Conservation (phyloP, 2,888 invertebrate genomes). For the Bellardia bayeri region DNA sequence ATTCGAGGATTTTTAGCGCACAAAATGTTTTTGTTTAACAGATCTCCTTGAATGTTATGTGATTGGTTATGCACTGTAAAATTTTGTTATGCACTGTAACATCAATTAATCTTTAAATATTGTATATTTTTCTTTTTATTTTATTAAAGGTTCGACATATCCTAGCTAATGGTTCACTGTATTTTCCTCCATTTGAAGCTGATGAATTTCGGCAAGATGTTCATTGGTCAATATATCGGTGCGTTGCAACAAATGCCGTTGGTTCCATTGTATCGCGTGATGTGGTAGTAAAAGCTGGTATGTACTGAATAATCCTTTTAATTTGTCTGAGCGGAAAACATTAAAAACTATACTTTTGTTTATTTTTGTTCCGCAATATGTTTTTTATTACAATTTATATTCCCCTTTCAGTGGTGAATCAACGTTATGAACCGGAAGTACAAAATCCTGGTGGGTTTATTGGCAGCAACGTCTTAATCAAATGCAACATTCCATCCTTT, state of each 20-base stretch:
- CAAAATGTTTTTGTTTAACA: no score
- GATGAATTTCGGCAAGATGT: constrained; percentile 86
- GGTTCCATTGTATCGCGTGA: constrained; percentile 86
- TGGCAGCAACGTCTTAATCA: constrained; percentile 86
- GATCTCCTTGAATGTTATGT: no score
- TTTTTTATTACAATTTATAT: constrained; percentile 8
- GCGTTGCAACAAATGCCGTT: constrained; percentile 85
- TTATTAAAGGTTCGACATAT: constrained; percentile 84
- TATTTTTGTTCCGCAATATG: not conserved
- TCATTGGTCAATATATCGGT: constrained; percentile 86
- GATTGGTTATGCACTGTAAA: no score
- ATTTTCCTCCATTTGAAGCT: constrained; percentile 86
- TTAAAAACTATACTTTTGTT: not conserved
- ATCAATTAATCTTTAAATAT: not conserved
- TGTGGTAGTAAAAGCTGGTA: constrained; percentile 85
- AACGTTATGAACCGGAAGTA: constrained; percentile 86
- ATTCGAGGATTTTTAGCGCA: no score
- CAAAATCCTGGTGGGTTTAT: constrained; percentile 86
- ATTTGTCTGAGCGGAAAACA: not conserved
- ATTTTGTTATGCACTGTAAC: no score
- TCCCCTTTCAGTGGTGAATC: constrained; percentile 85
- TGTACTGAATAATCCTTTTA: constrained; percentile 68
- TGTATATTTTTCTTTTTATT: constrained; percentile 38
- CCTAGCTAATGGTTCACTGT: constrained; percentile 85
- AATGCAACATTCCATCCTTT: constrained; percentile 86